Conservation (phyloP, 2,888 invertebrate species). For the Thelaira solivaga region DNA sequence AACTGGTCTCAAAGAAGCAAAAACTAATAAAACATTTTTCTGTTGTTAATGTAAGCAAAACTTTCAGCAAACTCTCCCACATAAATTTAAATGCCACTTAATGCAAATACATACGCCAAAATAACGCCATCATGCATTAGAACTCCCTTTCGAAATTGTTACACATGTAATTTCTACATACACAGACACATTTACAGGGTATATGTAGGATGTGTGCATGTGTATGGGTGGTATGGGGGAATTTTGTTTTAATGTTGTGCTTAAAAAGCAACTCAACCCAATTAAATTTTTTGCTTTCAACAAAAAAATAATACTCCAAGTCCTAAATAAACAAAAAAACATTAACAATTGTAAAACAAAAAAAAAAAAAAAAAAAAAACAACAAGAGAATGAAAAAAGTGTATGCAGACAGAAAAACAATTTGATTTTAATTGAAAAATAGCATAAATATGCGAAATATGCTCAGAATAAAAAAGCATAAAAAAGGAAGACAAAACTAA, state of each 20-base stretch:
- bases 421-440: constrained; percentile 73
- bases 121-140: constrained; percentile 3
- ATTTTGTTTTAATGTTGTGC: constrained; percentile 8
- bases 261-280: constrained; percentile 2
- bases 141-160: not conserved
- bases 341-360: constrained; percentile 53
- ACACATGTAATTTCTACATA: too few species aligned
- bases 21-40: too few species aligned
- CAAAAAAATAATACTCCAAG: constrained; percentile 47
- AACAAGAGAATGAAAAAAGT: too few species aligned
- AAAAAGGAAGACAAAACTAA: constrained; percentile 21
- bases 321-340: constrained; percentile 73
- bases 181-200: too few species aligned
- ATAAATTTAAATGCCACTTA: constrained; percentile 39
- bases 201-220: too few species aligned
- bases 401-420: constrained; percentile 68
- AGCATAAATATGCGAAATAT: constrained; percentile 63
- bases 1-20: too few species aligned
- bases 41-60: too few species aligned
- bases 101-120: constrained; percentile 16
- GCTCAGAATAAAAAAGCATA: constrained; percentile 4
- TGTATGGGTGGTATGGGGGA: too few species aligned
- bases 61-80: constrained; percentile 20
- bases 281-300: not conserved
- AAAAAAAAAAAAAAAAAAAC: constrained; percentile 62